A percentile compares a stretch with the other conserved stretches of the same genome.
Evolutionary conservation across 2,797 vertebrate genomes (phyloP).

Genomic region (Orestias chungarensis): DNA sequence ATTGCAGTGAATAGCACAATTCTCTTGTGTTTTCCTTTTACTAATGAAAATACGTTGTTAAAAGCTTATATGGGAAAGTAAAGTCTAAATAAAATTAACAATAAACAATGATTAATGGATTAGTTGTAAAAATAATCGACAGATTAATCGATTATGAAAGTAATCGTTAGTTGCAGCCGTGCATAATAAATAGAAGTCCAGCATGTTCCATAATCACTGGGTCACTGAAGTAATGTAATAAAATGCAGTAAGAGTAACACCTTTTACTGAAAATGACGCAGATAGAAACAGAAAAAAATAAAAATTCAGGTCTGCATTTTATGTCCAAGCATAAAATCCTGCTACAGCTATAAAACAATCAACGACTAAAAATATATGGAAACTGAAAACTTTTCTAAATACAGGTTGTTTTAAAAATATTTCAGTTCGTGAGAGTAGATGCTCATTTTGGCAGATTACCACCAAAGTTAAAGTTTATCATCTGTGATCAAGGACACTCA

Average conservation of each 20-base stretch:
- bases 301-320: not conserved
- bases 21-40: no score
- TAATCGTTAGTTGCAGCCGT: no score
- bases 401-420: no score
- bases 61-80: no score
- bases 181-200: not conserved
- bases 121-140: no score
- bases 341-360: not conserved
- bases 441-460: not conserved
- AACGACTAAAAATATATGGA: not conserved
- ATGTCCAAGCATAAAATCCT: not conserved
- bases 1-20: no score
- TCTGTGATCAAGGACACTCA: not conserved
- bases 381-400: not conserved
- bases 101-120: no score
- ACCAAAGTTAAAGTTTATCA: not conserved
- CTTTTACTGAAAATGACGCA: not conserved
- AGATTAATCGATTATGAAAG: no score
- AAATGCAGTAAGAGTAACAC: not conserved
- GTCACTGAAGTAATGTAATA: not conserved
- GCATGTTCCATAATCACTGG: not conserved
- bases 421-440: no score
- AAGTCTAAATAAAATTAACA: no score
- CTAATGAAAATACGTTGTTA: no score
- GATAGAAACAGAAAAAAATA: not conserved